These are phyloP conservation scores for Sebastes cheni DNA, from an alignment of 2,797 vertebrate species.

Conservation along the genomic window DNA sequence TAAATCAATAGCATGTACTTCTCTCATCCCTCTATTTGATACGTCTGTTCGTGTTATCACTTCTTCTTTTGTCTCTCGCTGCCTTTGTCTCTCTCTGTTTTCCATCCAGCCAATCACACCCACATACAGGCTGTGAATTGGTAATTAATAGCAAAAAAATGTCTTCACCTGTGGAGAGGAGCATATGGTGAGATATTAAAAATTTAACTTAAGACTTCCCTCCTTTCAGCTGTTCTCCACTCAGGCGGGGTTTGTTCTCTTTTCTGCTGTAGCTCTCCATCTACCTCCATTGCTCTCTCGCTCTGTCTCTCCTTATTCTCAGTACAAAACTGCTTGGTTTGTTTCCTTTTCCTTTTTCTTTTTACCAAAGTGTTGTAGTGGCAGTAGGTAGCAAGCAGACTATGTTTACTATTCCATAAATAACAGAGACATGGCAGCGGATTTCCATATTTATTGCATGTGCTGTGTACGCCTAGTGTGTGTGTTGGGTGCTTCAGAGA, in stretches of 20 bases:
- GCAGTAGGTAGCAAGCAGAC: conserved; percentile 6
- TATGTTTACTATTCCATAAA: conserved; percentile 42
- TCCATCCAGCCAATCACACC: conserved; percentile 30
- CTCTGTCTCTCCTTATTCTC: neutral
- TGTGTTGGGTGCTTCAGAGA: conserved; percentile 11
- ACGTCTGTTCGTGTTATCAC: neutral
- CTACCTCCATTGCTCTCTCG: neutral
- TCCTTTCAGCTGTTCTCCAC: conserved; percentile 46
- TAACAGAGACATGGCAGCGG: conserved; percentile 40
- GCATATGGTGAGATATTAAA: conserved; percentile 77
- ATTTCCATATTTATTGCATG: conserved; percentile 57
- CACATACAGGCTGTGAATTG: conserved; percentile 47
- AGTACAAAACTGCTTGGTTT: conserved; percentile 20
- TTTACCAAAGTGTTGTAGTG: conserved; percentile 13
- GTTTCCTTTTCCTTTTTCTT: neutral
- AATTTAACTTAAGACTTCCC: conserved; percentile 66
- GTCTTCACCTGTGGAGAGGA: conserved; percentile 71
- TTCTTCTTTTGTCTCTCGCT: neutral
- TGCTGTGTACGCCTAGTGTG: neutral
- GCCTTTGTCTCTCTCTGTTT: neutral
- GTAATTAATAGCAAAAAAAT: conserved; percentile 63
- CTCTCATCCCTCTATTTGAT: conserved; percentile 27
- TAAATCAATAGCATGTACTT: conserved; percentile 29
- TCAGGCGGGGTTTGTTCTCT: conserved; percentile 17
- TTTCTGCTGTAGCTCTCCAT: neutral